These are phyloP conservation scores for Mormyrops attenuatus DNA, from an alignment of 2,797 vertebrate species.

Conservation along the genomic window DNA sequence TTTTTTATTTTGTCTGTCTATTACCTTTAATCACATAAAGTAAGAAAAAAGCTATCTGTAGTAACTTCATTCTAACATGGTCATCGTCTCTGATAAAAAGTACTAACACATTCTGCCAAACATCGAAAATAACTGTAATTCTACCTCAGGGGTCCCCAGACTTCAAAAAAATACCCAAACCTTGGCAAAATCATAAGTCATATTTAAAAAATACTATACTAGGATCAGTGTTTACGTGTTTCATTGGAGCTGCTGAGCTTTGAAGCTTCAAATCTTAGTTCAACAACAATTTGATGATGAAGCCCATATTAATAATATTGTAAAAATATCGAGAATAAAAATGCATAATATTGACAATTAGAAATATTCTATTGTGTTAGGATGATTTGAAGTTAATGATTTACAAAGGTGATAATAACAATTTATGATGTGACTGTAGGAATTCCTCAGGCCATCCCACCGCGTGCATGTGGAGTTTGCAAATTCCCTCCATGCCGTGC, in stretches of 20 bases:
- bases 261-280: neutral
- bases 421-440: neutral
- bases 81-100: neutral
- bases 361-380: neutral
- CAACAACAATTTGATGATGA: neutral
- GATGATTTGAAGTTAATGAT: neutral
- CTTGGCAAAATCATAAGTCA: neutral
- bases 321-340: neutral
- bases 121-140: neutral
- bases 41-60: neutral
- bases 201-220: neutral
- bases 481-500: neutral
- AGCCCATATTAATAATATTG: neutral
- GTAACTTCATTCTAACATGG: neutral
- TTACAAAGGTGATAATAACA: neutral
- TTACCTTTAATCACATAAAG: neutral
- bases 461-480: neutral
- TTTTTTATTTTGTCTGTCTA: neutral
- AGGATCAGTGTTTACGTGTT: neutral
- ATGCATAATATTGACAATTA: neutral
- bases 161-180: neutral
- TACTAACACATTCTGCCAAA: neutral
- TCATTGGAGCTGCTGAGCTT: neutral
- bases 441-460: neutral
- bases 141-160: neutral